Base-by-base conservation (phyloP, 2,797 vertebrate genomes). In the Syncerus caffer region DNA sequence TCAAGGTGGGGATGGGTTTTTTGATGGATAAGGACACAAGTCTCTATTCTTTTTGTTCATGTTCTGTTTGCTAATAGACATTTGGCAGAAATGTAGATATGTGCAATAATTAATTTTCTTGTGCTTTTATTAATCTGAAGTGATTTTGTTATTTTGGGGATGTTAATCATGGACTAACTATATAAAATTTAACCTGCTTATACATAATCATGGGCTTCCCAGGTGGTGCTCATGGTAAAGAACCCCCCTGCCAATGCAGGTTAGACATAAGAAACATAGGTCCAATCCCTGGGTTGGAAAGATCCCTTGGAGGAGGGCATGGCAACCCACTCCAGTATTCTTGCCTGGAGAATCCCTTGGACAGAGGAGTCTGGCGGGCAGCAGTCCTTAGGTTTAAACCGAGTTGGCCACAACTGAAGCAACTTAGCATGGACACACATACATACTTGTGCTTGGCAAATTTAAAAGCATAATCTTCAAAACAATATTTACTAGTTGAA, bases 81-180 rank as follows among this genome's bases (percentile, higher is more conserved):
- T 79, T 85, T 95, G 47, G 34, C 17, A 96, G 71, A 85, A 45
- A 92, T 71, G 21, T n/a, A 25, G 55, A 71, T 83, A 50, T 5
- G 45, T 27, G 29, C 23, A 90, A 58, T 90, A 79, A 58, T 96
- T 96, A 95, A 93, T 80, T 93, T 92, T 91, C 50, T 95, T 53
- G 25, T 80, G 17, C 42, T 91, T 96, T 97, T 86, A 79, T 93
- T 96, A 90, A 96, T 38, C 83, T 67, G 42, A 96, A 90, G 34
- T 84, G 89, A 92, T 88, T 96, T 89, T 97, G 38, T 96, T 96
- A 90, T 94, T 86, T 97, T 87, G 92, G 62, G 60, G 60, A 89
- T 29, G 97, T 97, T 97, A 97, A 97, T 92, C 92, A 96, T 95
- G 96, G 53, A 97, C 79, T 58, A 67, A 98, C 83, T 51, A 58